Conservation (phyloP, 2,113 vertebrate genomes). For the Theristicus caerulescens region DNA sequence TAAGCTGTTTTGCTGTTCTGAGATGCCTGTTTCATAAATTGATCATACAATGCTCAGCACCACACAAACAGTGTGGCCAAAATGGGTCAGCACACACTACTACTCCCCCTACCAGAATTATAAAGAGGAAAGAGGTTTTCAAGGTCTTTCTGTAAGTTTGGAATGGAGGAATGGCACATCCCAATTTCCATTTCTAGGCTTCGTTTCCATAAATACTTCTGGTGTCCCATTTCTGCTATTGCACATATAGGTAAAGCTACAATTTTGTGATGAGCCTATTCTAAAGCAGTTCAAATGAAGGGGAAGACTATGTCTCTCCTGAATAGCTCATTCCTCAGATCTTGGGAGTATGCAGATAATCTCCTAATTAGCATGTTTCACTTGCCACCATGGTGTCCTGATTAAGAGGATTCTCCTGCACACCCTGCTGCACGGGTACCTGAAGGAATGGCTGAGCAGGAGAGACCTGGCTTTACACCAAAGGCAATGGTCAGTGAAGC, state of each 20-base stretch:
- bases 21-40: fast-evolving
- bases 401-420: neutral
- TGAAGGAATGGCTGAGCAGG: neutral
- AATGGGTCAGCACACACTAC: neutral
- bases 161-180: neutral
- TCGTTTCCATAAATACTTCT: neutral
- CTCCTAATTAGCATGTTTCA: neutral
- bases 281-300: neutral
- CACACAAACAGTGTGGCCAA: neutral
- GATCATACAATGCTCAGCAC: neutral
- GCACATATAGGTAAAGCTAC: fast-evolving
- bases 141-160: neutral
- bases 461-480: neutral
- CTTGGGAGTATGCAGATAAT: slow-evolving; percentile 6
- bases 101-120: neutral
- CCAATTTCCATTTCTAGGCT: neutral
- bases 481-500: neutral
- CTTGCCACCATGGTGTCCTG: neutral
- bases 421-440: neutral
- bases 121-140: neutral
- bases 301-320: neutral
- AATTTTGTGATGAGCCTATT: neutral
- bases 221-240: neutral
- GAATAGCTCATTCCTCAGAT: neutral
- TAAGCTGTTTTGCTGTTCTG: neutral